Evolutionary conservation across 1,140 invertebrate species (phyloP), one percentile per base, ranked within the genome.

Genomic region (Bilobella aurantiaca): DNA sequence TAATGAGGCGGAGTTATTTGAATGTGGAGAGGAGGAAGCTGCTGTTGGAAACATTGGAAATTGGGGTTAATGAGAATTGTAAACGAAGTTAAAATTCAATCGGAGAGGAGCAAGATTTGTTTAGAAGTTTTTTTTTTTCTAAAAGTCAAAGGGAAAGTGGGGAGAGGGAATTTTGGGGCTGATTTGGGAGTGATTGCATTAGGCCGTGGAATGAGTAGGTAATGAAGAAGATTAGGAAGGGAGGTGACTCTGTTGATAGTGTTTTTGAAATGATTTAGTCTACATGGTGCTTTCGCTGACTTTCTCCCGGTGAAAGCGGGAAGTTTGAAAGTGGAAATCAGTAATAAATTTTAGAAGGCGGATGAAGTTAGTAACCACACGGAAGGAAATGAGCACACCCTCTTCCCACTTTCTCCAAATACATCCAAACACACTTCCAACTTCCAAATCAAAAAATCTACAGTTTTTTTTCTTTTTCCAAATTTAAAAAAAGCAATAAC

Each of bases 361-460:
- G 60, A 63, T 65, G 47, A 63, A 58, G 60, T 57, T 61, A 59
- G 59, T 57, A 65, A 69, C 67, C 67, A 65, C 67, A 69, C 67
- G 67, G 67, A 69, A 68, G 67, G 67, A 69, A 65, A 67, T 63
- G 32, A 63, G 58, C 47, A 23, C 34, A 65, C 32, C 58, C 47
- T 31, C 47, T 29, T 47, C 49, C 25, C 49, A 53, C 49, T 12
- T 42, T 42, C 34, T 12, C 34, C 8, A 42, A 18, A 42, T 12
- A 8, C 34, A 42, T 12, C 18, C 8, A 42, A 42, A 42, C 8
- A 8, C 8, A 42, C 18, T 42, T 42, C 34, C 34, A 42, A 8
- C 34, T 42, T 42, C 34, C 34, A 42, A 12, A 12, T 18, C 34
- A 42, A 8, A 42, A 42, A 42, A n/a, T n/a, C n/a, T n/a, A n/a